phyloP scores from a whole-genome alignment of 2,113 vertebrate species.

The Mus spicilegus region DNA sequence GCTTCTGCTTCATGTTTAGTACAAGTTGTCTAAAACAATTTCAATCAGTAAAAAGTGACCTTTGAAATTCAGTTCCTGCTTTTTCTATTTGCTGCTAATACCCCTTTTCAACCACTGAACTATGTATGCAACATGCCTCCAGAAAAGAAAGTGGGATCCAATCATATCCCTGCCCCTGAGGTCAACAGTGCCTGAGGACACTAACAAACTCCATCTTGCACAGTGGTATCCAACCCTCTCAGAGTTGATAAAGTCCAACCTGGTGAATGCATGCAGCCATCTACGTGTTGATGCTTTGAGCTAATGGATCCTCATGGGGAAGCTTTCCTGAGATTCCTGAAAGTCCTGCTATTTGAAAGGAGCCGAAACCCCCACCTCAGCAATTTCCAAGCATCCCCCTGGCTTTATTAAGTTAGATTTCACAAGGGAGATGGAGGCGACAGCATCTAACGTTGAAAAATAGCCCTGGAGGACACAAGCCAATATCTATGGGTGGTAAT shows the following conservation, averaged over 20 bases:
- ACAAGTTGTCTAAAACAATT: conserved; percentile 13
- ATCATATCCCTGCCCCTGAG: neutral
- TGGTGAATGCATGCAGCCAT: neutral
- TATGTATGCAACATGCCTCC: neutral
- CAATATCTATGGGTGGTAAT: neutral
- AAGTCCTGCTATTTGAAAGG: conserved; percentile 62
- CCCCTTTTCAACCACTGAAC: neutral
- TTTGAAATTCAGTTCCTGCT: conserved; percentile 37
- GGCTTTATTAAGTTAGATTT: conserved; percentile 67
- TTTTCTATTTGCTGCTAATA: conserved; percentile 9
- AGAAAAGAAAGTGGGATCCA: neutral
- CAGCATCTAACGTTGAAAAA: conserved; percentile 40
- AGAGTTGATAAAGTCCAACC: neutral
- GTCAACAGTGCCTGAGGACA: neutral
- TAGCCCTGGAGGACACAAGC: neutral
- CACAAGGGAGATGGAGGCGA: conserved; percentile 19
- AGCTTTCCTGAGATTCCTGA: conserved; percentile 43
- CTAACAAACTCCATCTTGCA: neutral
- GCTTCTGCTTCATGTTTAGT: neutral
- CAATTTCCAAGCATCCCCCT: conserved; percentile 55
- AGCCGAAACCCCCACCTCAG: neutral
- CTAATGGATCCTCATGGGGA: conserved; percentile 39
- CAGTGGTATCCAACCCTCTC: neutral
- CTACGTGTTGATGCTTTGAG: conserved; percentile 8
- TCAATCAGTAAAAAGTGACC: conserved; percentile 44